These are phyloP conservation scores for Halcyon malimbica DNA, from an alignment of 2,113 vertebrate species.

Conservation along the genomic window DNA sequence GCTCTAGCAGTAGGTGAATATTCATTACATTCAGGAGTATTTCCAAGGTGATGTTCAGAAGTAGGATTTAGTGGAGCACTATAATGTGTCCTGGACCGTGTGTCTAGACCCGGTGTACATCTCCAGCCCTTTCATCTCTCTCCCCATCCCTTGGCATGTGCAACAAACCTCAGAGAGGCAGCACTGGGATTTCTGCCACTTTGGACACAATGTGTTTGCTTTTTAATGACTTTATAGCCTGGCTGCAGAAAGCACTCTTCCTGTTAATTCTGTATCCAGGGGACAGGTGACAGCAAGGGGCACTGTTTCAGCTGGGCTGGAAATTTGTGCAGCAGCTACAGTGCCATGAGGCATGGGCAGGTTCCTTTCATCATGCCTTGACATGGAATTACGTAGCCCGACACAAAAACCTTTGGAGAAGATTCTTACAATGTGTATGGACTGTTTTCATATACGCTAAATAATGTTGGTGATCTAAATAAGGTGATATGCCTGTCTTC, in stretches of 20 bases:
- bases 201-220: background rate
- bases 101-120: rapidly evolving
- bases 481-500: background rate
- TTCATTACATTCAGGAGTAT: background rate
- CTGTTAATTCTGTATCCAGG: background rate
- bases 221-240: background rate
- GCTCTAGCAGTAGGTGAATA: background rate
- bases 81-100: background rate
- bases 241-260: background rate
- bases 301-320: background rate
- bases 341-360: background rate
- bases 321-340: background rate
- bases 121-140: background rate
- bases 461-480: background rate
- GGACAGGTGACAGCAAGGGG: background rate
- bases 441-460: background rate
- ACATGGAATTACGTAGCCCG: background rate
- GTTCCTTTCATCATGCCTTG: background rate
- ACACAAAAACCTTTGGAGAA: background rate
- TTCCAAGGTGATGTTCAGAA: background rate
- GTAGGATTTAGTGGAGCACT: background rate
- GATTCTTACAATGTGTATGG: background rate
- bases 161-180: background rate
- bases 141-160: background rate
- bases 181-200: background rate